phyloP scores from a whole-genome alignment of 2,797 vertebrate species.

The Acomys russatus region DNA sequence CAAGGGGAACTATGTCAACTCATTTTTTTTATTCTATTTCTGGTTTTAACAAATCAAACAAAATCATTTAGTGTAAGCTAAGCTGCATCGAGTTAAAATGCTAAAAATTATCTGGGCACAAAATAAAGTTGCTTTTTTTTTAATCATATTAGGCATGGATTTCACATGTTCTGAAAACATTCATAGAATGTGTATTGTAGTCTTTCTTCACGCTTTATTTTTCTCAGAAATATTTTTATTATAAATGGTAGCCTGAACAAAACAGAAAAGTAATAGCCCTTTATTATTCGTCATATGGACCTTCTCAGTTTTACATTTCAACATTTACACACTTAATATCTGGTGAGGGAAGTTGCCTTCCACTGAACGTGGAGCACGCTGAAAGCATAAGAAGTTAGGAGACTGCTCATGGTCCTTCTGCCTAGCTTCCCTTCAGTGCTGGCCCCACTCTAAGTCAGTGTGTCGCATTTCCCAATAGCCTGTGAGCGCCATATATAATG shows the following conservation, averaged over 20 bases:
- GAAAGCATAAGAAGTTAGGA: background rate
- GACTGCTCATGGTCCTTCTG: background rate
- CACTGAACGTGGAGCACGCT: background rate
- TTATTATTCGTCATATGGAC: background rate
- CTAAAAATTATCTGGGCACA: slow-evolving; percentile 61
- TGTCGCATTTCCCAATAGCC: too few relatives aligned
- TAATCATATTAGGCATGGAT: slow-evolving; percentile 36
- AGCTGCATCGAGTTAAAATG: slow-evolving; percentile 60
- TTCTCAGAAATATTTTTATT: slow-evolving; percentile 53
- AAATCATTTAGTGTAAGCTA: slow-evolving; percentile 50
- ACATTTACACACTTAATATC: background rate
- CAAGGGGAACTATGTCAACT: background rate
- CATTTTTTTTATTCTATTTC: slow-evolving; percentile 39
- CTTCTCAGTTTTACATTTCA: background rate
- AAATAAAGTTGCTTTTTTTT: slow-evolving; percentile 41
- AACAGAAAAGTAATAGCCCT: slow-evolving; percentile 34
- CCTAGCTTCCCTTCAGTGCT: background rate
- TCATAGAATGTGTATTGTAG: slow-evolving; percentile 60
- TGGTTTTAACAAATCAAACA: slow-evolving; percentile 54
- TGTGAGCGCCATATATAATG: too few relatives aligned
- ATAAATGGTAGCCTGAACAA: background rate
- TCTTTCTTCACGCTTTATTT: slow-evolving; percentile 24
- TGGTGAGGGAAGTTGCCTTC: background rate
- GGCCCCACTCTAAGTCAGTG: too few relatives aligned
- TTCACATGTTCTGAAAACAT: slow-evolving; percentile 52